These are phyloP conservation scores for Hyperopisus bebe DNA, from an alignment of 2,113 vertebrate species.

Conservation along the genomic window DNA sequence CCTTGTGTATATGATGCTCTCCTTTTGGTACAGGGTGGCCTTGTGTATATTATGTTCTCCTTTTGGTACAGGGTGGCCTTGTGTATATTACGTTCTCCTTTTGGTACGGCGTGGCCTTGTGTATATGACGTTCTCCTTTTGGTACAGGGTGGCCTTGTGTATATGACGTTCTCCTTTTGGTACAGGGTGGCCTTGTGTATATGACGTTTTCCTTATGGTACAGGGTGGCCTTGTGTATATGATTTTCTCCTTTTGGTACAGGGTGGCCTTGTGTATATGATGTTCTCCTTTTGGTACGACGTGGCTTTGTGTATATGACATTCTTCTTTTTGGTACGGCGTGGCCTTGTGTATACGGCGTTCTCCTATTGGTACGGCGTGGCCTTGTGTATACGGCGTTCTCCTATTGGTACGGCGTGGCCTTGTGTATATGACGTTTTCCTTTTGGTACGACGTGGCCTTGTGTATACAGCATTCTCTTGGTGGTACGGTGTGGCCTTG, in stretches of 20 bases:
- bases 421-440: background rate
- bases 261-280: background rate
- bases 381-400: background rate
- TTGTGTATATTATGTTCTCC: background rate
- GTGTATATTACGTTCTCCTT: too few relatives aligned
- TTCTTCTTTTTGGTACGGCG: background rate
- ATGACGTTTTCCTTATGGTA: background rate
- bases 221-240: background rate
- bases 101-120: too few relatives aligned
- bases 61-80: background rate
- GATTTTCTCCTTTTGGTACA: background rate
- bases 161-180: background rate
- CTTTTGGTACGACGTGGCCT: background rate
- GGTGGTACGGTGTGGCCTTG: background rate
- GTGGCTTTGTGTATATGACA: background rate
- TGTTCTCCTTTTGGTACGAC: background rate
- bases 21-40: background rate
- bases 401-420: background rate
- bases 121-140: background rate
- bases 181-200: background rate
- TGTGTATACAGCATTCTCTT: background rate
- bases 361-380: background rate
- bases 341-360: background rate
- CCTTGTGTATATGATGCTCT: background rate
- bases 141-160: background rate